Evolutionary conservation across 2,113 vertebrate species (phyloP).

Genomic region (Eupsittula cactorum): DNA sequence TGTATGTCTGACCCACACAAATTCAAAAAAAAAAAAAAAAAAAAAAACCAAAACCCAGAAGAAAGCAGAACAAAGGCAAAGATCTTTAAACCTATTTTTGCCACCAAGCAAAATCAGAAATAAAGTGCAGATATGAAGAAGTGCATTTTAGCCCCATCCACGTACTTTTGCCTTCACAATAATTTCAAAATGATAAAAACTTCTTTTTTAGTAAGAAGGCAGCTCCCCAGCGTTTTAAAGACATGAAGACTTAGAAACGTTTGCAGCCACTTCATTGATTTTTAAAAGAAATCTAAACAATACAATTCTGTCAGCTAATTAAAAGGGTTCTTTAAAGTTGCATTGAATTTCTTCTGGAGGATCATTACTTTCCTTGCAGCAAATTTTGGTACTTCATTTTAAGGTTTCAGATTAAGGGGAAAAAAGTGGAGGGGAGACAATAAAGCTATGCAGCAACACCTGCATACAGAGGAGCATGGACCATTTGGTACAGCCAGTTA

Average conservation of each 20-base stretch:
- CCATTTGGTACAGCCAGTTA: background rate
- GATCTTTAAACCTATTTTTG: background rate
- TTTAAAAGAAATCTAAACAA: constrained; percentile 68
- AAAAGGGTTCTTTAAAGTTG: constrained; percentile 63
- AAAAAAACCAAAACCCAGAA: background rate
- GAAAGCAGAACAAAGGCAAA: background rate
- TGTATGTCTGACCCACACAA: too few species aligned
- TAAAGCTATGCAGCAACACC: background rate
- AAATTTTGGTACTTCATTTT: constrained; percentile 56
- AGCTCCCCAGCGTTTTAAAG: constrained; percentile 4
- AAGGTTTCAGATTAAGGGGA: constrained; percentile 42
- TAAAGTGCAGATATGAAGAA: background rate
- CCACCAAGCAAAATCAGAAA: background rate
- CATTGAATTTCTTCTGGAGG: constrained; percentile 66
- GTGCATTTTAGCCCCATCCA: background rate
- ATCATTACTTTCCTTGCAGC: constrained; percentile 67
- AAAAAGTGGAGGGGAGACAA: background rate
- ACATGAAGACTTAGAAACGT: background rate
- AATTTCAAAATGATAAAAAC: background rate
- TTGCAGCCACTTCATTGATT: constrained; percentile 60
- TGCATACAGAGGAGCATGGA: background rate
- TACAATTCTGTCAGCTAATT: constrained; percentile 71
- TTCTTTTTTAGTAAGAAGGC: background rate
- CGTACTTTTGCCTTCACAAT: background rate
- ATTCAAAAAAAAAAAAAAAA: too few species aligned